Base-by-base conservation (phyloP, 1,140 invertebrate species). In the Triops cancriformis region DNA sequence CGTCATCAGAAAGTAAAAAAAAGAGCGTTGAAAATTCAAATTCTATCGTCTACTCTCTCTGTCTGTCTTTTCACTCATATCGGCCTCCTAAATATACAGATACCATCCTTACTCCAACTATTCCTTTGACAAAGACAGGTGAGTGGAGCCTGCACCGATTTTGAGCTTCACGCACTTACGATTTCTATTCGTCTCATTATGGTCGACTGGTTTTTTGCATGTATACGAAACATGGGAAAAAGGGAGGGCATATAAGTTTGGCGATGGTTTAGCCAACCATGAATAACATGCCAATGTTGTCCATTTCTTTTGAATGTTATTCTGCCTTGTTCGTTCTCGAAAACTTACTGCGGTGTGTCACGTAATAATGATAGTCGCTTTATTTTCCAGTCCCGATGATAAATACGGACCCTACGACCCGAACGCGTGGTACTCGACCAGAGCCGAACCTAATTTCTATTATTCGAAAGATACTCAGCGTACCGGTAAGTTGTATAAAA, bases 121-220 rank as follows among this genome's bases (percentile, higher is more conserved):
- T 64, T 64, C 14, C 51, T 64, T n/a, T 64, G 51, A 64, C 51
- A 64, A 64, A 18, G 51, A 64, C 51, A 64, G 51, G 51, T 64
- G 51, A 64, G 51, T 64, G 51, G 51, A 64, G 51, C 51, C 14
- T 64, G 51, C 51, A 64, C 51, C 51, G 51, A n/a, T 64, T 64
- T 64, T 23, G 23, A 64, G 51, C 51, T 64, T n/a, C 51, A 37
- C 31, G 31, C 51, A 64, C 51, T 18, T 14, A 64, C 14, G 23
- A n/a, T 23, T 64, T 64, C 9, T 64, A 37, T 64, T 64, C 51
- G 14, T 64, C 51, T 23, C 23, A 64, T 64, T n/a, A 23, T 23
- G 14, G 0, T 64, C 18, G 51, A 64, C 0, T 7, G 31, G 31
- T 37, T 37, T n/a, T 64, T 64, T 64, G 51, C 51, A 64, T 64